phyloP scores from a whole-genome alignment of 2,888 invertebrate genomes.

The Ganaspis brasiliensis region DNA sequence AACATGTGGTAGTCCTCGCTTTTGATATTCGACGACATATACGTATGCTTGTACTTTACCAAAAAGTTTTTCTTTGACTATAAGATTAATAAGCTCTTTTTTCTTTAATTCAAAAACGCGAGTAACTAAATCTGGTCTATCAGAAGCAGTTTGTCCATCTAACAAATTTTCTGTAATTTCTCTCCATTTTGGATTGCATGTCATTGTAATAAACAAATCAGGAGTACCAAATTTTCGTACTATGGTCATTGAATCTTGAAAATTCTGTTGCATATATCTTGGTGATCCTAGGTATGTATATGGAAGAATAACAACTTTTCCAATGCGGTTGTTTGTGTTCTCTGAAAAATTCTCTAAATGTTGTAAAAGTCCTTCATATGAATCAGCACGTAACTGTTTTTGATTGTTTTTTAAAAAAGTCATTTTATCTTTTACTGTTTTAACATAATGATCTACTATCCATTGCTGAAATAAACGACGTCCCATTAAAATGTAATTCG shows the following conservation, averaged over 20 bases:
- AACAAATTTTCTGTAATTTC: neutral
- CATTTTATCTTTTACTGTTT: slow-evolving; percentile 16
- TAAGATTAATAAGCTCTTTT: neutral
- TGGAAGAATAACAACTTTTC: slow-evolving; percentile 51
- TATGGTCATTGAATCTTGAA: slow-evolving; percentile 59
- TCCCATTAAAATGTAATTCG: neutral
- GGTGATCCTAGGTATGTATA: slow-evolving; percentile 53
- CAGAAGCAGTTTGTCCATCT: neutral
- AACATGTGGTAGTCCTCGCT: neutral
- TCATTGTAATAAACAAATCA: slow-evolving; percentile 13
- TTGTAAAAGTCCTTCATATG: slow-evolving; percentile 52
- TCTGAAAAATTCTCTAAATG: slow-evolving; percentile 46
- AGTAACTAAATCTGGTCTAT: neutral
- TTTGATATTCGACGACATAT: neutral
- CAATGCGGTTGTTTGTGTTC: slow-evolving; percentile 46
- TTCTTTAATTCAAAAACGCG: neutral
- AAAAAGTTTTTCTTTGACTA: slow-evolving; percentile 24
- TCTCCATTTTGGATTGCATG: slow-evolving; percentile 19
- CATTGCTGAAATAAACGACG: neutral
- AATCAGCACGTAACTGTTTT: slow-evolving; percentile 53
- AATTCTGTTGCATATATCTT: slow-evolving; percentile 49
- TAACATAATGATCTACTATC: slow-evolving; percentile 9
- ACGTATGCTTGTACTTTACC: neutral
- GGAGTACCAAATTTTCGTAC: slow-evolving; percentile 22
- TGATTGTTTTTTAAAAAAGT: slow-evolving; percentile 45